These are phyloP conservation scores for Parascotia fuliginaria DNA, from an alignment of 2,888 invertebrate species.

Conservation along the genomic window DNA sequence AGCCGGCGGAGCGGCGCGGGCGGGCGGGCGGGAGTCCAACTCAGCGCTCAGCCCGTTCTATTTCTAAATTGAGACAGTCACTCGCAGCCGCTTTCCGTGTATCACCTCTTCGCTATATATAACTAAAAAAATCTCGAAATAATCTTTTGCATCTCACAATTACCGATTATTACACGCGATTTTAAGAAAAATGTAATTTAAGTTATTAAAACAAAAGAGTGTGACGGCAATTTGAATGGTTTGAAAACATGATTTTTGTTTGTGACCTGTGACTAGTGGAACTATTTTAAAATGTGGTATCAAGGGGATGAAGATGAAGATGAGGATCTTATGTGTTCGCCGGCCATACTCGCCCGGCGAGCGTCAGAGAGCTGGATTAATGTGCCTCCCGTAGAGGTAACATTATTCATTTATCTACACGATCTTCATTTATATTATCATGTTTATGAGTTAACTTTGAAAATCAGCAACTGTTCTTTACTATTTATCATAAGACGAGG, in stretches of 20 bases:
- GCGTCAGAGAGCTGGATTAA: constrained; percentile 97
- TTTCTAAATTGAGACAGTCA: constrained; percentile 85
- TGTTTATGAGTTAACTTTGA: too few species aligned
- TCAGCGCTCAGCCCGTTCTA: constrained; percentile 79
- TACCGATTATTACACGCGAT: constrained; percentile 16
- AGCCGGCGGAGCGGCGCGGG: constrained; percentile 37
- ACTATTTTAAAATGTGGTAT: constrained; percentile 88
- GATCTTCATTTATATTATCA: too few species aligned
- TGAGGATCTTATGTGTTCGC: constrained; percentile 94
- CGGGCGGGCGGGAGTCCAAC: constrained; percentile 50
- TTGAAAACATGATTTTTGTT: constrained; percentile 23
- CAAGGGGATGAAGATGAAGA: constrained; percentile 93
- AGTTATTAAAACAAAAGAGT: constrained; percentile 9
- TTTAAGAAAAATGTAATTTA: constrained; percentile 14
- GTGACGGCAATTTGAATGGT: constrained; percentile 2
- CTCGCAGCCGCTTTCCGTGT: constrained; percentile 80
- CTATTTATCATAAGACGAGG: too few species aligned
- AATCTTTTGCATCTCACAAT: constrained; percentile 36
- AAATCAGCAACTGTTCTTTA: too few species aligned
- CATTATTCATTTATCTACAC: constrained; percentile 24
- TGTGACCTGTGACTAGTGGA: constrained; percentile 28
- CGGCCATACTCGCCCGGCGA: constrained; percentile 93
- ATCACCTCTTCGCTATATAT: constrained; percentile 78
- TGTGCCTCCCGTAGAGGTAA: constrained; percentile 94
- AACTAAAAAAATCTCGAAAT: constrained; percentile 54